Conservation (phyloP, 2,888 invertebrate species). For the Sympetrum striolatum region DNA sequence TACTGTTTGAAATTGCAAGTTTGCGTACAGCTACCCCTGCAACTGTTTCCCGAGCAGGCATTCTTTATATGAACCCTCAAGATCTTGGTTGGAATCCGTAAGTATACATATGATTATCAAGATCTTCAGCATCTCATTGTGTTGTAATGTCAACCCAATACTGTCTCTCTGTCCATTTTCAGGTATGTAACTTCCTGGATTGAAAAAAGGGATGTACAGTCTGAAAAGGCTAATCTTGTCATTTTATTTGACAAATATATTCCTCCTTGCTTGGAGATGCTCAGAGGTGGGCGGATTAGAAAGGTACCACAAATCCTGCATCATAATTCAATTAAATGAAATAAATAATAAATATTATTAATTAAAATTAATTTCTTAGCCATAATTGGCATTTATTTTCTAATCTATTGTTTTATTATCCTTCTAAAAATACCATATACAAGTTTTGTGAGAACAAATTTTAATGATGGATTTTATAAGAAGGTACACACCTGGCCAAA, state of each 20-base stretch:
- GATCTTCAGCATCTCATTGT: neutral
- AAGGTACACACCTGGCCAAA: no score
- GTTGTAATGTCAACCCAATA: neutral
- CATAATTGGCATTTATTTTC: no score
- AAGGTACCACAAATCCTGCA: conserved; percentile 57
- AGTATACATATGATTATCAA: conserved; percentile 57
- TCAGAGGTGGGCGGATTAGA: conserved; percentile 75
- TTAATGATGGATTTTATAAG: no score
- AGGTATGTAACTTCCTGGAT: conserved; percentile 91
- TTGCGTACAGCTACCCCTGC: conserved; percentile 93
- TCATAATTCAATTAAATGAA: neutral
- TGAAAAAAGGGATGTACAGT: conserved; percentile 73
- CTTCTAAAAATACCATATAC: no score
- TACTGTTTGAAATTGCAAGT: conserved; percentile 92
- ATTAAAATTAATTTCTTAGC: no score
- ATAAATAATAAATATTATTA: neutral
- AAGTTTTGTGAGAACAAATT: no score
- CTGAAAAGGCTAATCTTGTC: conserved; percentile 80
- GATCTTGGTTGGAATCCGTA: conserved; percentile 95
- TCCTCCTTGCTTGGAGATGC: conserved; percentile 78
- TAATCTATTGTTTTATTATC: no score
- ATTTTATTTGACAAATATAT: conserved; percentile 94
- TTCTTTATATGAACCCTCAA: conserved; percentile 90
- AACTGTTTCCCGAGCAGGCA: conserved; percentile 93
- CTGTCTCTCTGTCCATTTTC: conserved; percentile 43